Evolutionary conservation across 2,888 invertebrate genomes (phyloP), one percentile per base, ranked within the genome.

Genomic region (Ecliptopera silaceata): DNA sequence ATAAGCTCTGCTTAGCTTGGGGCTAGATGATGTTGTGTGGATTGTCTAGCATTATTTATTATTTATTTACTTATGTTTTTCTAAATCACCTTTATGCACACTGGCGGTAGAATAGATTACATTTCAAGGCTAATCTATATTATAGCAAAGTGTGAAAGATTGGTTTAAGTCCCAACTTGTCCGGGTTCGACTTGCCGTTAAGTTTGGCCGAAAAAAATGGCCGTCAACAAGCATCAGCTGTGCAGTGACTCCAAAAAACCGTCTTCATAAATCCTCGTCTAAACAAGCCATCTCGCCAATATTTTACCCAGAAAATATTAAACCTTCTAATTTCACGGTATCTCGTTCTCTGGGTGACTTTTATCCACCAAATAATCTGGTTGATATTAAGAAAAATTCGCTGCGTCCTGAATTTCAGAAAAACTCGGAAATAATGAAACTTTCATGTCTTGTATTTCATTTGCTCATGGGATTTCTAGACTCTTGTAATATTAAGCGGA

Each of bases 291-390:
- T 57, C 57, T 26, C 38, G 4, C 45, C 41, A 36, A 52, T 43
- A 48, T 52, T 57, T 47, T 42, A 45, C n/a, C 39, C 26, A 34
- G 43, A 52, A 58, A 60, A 63, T 64, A 64, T 62, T 57, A 59
- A 56, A 50, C 41, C 53, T 51, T 56, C 58, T 64, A 60, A 62
- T 64, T 63, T 62, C 63, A 59, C 60, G 64, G 56, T 50, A 44
- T 49, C 56, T 44, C 49, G 61, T 59, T 64, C 45, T 48, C 34
- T 53, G 32, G 53, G 57, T 57, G 57, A 59, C 59, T 60, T 49
- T 62, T 53, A 59, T 59, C 64, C 34, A 26, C 38, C 52, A 41
- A 58, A 58, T 58, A 58, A 60, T 60, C 60, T 46, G 29, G 50
- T 50, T 60, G 56, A 54, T 64, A 64, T 58, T 59, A 60, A 59